Evolutionary conservation across 2,888 invertebrate genomes (phyloP).

Genomic region (Polyommatus icarus): DNA sequence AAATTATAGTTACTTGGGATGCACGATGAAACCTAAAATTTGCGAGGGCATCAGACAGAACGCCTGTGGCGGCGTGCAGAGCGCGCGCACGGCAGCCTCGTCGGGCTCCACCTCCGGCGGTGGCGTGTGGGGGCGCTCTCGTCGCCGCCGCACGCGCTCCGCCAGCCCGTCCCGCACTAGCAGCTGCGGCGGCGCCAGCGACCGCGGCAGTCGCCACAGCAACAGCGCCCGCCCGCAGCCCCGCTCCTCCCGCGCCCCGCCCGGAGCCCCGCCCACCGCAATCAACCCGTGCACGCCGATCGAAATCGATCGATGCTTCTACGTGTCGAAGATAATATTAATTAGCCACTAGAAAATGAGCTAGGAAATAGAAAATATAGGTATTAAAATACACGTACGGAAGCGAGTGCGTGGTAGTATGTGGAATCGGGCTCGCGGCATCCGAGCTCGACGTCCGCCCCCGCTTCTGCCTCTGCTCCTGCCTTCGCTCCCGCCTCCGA

Average conservation of each 20-base stretch:
- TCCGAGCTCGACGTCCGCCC: slow-evolving; percentile 5
- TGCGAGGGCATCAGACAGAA: slow-evolving; percentile 41
- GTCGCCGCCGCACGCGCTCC: slow-evolving; percentile 41
- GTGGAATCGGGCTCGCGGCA: slow-evolving; percentile 31
- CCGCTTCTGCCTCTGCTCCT: slow-evolving; percentile 32
- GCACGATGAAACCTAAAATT: slow-evolving; percentile 51
- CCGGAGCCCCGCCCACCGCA: slow-evolving; percentile 41
- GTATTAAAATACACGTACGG: not conserved
- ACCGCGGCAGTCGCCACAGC: slow-evolving; percentile 48
- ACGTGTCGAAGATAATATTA: not conserved
- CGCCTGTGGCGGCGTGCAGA: slow-evolving; percentile 49
- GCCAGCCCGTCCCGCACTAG: slow-evolving; percentile 41
- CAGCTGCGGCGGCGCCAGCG: slow-evolving; percentile 42
- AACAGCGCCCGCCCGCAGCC: slow-evolving; percentile 45
- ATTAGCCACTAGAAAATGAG: too few relatives aligned
- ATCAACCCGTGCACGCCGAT: slow-evolving; percentile 43
- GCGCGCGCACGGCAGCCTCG: slow-evolving; percentile 52
- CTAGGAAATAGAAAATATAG: not conserved
- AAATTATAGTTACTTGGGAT: slow-evolving; percentile 45
- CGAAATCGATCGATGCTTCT: not conserved
- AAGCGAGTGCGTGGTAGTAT: slow-evolving; percentile 37
- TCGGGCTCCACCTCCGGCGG: slow-evolving; percentile 40
- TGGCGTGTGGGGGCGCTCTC: slow-evolving; percentile 38
- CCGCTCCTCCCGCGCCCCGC: slow-evolving; percentile 43
- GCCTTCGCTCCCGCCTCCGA: slow-evolving; percentile 34